Base-by-base conservation (phyloP, 2,888 invertebrate species). In the Chloroclysta siterata region DNA sequence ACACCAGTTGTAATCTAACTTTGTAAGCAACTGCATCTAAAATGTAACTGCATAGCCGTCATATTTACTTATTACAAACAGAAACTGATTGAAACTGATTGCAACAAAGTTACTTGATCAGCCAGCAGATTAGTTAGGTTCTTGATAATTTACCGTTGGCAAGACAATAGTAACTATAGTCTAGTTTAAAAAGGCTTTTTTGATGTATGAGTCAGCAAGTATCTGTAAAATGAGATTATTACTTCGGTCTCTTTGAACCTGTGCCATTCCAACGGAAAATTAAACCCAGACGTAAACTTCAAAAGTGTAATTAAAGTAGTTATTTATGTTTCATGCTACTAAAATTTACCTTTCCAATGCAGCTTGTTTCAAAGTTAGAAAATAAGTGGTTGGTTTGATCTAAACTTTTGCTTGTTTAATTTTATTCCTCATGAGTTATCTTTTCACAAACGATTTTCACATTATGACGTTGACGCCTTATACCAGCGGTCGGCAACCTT, bases 151-250 rank as follows among this genome's bases (percentile, higher is more conserved):
- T 28, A 55, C 41, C 10, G 56, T 52, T 56, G 14, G 39, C 47
- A 46, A 42, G 17, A 44, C 4, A 46, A 39, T 15, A 22, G 22
- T 22, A 22, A 22, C 3, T 22, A 22, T 47, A 44, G 52, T 56
- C 7, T 50, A 53, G 22, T 54, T 15, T 22, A 14, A 29, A 51
- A 51, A 13, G 14, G 28, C 33, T 46, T 52, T 55, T 47, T 41
- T 41, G 46, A 17, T 36, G 28, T 54, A 46, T 47, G 39, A 39
- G 28, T 44, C 44, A 54, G 63, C 13, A 59, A 44, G 33, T 55
- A 55, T 59, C 55, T 64, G 52, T 17, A 39, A 53, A 56, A 60
- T 48, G 29, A 64, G 60, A 58, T 33, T 39, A 39, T 60, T n/a
- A 61, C 46, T 61, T 61, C 8, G 17, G 22, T 17, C 11, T 10